phyloP scores from a whole-genome alignment of 1,140 invertebrate species.

The Laupala kohalensis region DNA sequence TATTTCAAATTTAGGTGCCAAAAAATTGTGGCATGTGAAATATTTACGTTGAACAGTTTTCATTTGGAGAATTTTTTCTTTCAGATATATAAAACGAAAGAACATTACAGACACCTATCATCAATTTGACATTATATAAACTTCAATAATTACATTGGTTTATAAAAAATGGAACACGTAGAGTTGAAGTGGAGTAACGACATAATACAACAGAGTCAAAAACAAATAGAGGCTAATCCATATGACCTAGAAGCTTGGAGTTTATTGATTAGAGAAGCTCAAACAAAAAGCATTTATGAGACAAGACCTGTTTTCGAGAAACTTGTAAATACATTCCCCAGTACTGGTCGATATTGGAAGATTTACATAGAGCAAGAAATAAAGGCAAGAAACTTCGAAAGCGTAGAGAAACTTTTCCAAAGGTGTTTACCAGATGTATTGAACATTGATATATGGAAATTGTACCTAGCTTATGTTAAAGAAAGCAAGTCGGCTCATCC shows the following conservation, averaged over 20 bases:
- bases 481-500: conserved; percentile 88
- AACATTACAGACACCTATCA: too few relatives aligned
- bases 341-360: conserved; percentile 95
- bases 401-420: conserved; percentile 97
- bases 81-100: too few relatives aligned
- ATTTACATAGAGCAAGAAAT: conserved; percentile 99
- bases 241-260: conserved; percentile 97
- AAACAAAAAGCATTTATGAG: conserved; percentile 80
- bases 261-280: conserved; percentile 79
- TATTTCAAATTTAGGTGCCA: too few relatives aligned
- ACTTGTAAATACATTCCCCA: conserved; percentile 85
- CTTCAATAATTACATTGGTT: too few relatives aligned
- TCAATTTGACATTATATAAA: too few relatives aligned
- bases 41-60: too few relatives aligned
- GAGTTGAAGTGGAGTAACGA: conserved; percentile 76
- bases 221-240: conserved; percentile 66
- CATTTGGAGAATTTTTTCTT: too few relatives aligned
- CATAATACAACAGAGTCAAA: conserved; percentile 60
- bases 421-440: conserved; percentile 94
- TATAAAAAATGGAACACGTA: background rate
- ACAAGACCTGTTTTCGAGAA: conserved; percentile 86
- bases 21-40: too few relatives aligned
- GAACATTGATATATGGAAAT: conserved; percentile 97
- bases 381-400: conserved; percentile 89
- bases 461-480: conserved; percentile 95